Conservation (phyloP, 1,140 invertebrate species). For the Aphaenogaster rudis region DNA sequence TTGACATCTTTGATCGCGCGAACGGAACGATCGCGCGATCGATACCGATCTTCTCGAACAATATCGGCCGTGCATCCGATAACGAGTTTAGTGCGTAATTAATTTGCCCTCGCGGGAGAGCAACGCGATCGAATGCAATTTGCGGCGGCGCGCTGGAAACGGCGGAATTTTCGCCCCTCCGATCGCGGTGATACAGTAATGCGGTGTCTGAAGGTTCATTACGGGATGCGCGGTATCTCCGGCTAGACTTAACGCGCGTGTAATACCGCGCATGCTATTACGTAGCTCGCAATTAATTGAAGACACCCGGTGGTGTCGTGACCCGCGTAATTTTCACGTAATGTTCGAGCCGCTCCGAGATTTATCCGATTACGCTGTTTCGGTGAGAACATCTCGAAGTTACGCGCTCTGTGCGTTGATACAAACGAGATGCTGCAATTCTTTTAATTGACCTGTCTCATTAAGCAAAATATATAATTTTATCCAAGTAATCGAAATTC, state of each 20-base stretch:
- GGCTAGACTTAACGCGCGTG: slow-evolving; percentile 40
- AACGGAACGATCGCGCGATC: slow-evolving; percentile 22
- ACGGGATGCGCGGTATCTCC: not conserved
- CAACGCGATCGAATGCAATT: slow-evolving; percentile 42
- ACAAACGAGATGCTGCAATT: not conserved
- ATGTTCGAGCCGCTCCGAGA: not conserved
- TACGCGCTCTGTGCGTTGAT: not conserved
- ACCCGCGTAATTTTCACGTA: slow-evolving; percentile 27
- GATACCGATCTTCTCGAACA: slow-evolving; percentile 36
- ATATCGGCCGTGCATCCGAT: slow-evolving; percentile 31
- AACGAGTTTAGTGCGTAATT: slow-evolving; percentile 48
- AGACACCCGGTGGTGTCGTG: not conserved
- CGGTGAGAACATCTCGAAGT: not conserved
- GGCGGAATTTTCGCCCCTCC: slow-evolving; percentile 41
- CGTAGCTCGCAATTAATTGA: slow-evolving; percentile 39
- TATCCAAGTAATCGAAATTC: not conserved
- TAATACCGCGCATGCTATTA: slow-evolving; percentile 26
- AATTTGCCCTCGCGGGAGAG: slow-evolving; percentile 19
- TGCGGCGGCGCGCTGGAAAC: slow-evolving; percentile 43
- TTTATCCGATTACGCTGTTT: slow-evolving; percentile 17
- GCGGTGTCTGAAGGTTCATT: slow-evolving; percentile 41
- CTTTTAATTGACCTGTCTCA: not conserved
- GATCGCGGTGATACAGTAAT: slow-evolving; percentile 45
- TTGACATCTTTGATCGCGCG: slow-evolving; percentile 49
- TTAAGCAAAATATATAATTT: not conserved